Percentiles rank a stretch among this genome's conserved stretches.
Evolutionary conservation across 2,888 invertebrate genomes (phyloP).

Genomic region (Acronicta aceris): DNA sequence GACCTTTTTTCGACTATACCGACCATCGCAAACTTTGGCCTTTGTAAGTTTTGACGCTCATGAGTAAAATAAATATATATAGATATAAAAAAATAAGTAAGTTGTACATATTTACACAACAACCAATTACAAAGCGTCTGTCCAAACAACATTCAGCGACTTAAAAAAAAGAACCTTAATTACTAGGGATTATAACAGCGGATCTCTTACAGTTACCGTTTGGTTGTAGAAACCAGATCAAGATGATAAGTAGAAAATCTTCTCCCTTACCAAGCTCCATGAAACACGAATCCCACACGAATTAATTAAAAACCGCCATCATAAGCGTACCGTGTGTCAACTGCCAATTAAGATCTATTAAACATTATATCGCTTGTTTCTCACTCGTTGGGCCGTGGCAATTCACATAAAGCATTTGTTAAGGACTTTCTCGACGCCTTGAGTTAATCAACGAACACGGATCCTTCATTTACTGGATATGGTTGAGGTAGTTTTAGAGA

Average conservation of each 20-base stretch:
- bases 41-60: too few relatives aligned
- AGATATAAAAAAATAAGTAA: too few relatives aligned
- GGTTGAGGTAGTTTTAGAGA: neutral
- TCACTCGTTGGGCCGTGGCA: slow-evolving; percentile 72
- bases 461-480: slow-evolving; percentile 23
- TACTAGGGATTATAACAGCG: too few relatives aligned
- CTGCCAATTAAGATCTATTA: slow-evolving; percentile 83
- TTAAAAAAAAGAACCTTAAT: too few relatives aligned
- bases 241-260: neutral
- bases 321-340: slow-evolving; percentile 61
- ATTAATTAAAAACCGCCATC: slow-evolving; percentile 54
- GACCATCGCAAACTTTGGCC: too few relatives aligned
- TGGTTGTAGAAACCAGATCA: neutral
- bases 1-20: too few relatives aligned
- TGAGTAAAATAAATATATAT: too few relatives aligned
- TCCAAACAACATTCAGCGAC: too few relatives aligned
- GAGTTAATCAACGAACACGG: slow-evolving; percentile 62
- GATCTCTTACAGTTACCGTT: neutral
- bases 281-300: slow-evolving; percentile 56
- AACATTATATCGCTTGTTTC: slow-evolving; percentile 73
- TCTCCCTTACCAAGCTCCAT: slow-evolving; percentile 9
- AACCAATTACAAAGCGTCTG: too few relatives aligned
- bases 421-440: slow-evolving; percentile 74
- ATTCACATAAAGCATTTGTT: slow-evolving; percentile 77
- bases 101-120: too few relatives aligned